Evolutionary conservation across 2,797 vertebrate species (phyloP).

Genomic region (Hirundo rustica): DNA sequence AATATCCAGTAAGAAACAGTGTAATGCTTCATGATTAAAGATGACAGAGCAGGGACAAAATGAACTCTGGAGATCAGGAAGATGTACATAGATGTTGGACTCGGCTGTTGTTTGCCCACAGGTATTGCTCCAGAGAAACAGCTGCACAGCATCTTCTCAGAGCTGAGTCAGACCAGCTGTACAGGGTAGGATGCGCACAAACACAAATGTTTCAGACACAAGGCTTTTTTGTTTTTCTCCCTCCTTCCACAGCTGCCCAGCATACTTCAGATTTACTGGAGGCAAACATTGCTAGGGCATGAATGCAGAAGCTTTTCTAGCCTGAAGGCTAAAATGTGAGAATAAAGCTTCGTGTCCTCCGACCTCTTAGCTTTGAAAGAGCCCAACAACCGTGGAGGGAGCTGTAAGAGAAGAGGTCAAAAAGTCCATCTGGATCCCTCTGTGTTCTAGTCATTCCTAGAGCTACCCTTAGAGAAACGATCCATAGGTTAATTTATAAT

Average conservation of each 20-base stretch:
- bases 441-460: slow-evolving; percentile 8
- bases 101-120: slow-evolving; percentile 62
- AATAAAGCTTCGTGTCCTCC: slow-evolving; percentile 60
- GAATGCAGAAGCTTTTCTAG: slow-evolving; percentile 52
- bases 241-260: slow-evolving; percentile 61
- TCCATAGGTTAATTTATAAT: slow-evolving; percentile 36
- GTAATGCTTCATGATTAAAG: slow-evolving; percentile 67
- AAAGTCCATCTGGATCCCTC: slow-evolving; percentile 55
- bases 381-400: slow-evolving; percentile 2
- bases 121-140: slow-evolving; percentile 73
- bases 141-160: slow-evolving; percentile 71
- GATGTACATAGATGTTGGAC: slow-evolving; percentile 31
- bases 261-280: slow-evolving; percentile 51
- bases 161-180: slow-evolving; percentile 74
- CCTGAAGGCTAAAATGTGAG: slow-evolving; percentile 50
- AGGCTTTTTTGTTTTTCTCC: slow-evolving; percentile 35
- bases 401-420: slow-evolving; percentile 54
- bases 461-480: slow-evolving; percentile 39
- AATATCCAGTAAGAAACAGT: slow-evolving; percentile 56
- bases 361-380: slow-evolving; percentile 54
- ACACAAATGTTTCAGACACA: slow-evolving; percentile 62
- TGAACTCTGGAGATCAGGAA: slow-evolving; percentile 61
- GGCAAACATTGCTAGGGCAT: slow-evolving; percentile 15
- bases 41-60: slow-evolving; percentile 66
- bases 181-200: slow-evolving; percentile 53